Evolutionary conservation across 2,113 vertebrate genomes (phyloP), one percentile per base, ranked within the genome.

Genomic region (Microcebus tavaratra): DNA sequence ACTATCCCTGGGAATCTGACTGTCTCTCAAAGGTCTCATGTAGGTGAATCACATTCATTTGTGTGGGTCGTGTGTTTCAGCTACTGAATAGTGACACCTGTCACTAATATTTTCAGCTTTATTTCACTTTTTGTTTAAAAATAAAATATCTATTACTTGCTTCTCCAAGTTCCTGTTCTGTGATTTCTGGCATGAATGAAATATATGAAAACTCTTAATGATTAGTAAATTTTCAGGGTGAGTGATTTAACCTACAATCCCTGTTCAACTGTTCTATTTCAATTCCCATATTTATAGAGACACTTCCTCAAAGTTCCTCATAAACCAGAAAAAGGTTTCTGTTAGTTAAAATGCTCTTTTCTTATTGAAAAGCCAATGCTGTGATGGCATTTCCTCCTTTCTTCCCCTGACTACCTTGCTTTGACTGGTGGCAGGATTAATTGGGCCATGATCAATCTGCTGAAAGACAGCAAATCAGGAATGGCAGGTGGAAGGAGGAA

Each of bases 401-500:
- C 76, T 70, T 63, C 13, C 0, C 7, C 29, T 65, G 67, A 73
- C 53, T 81, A 91, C 45, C 42, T 84, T 75, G 68, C 86, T 90
- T 96, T 97, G 68, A 95, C 97, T 97, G 81, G 76, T 85, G 8
- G 0, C 79, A 92, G 97, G 75, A 96, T 98, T 98, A 97, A 98
- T 98, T 97, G 98, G 92, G 86, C 59, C 94, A 87, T 76, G 82
- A 98, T 98, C 98, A 96, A 85, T 97, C 97, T 98, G 97, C 94
- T 98, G 97, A 97, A 97, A 98, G 97, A 94, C 96, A 98, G 97
- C 97, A 98, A 98, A 59, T 27, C 23, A 29, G 88, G 88, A 97
- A 98, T 96, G 97, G 96, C 98, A 98, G 98, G 98, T 98, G 97
- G 94, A 96, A 93, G 86, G 95, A 98, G 92, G 82, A 96, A 97